phyloP scores from a whole-genome alignment of 2,888 invertebrate genomes.

The Sylvicola cinctus region DNA sequence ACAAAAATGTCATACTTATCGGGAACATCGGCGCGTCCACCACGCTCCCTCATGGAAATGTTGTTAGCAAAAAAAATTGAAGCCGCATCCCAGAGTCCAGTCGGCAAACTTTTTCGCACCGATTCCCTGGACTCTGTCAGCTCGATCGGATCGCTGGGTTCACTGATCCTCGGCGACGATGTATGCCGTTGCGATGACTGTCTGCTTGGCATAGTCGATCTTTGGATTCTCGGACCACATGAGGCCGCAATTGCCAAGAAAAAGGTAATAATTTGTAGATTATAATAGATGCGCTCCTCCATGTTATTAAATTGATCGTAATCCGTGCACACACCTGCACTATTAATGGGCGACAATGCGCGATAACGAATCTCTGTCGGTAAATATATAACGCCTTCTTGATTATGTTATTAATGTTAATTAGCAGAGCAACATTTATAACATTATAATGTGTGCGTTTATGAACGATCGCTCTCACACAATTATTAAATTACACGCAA shows the following conservation, averaged over 20 bases:
- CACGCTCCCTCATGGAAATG: slow-evolving; percentile 63
- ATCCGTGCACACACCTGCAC: too few relatives aligned
- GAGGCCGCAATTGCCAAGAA: slow-evolving; percentile 32
- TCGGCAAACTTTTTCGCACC: slow-evolving; percentile 37
- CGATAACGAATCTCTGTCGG: too few relatives aligned
- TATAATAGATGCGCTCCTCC: background rate
- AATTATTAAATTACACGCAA: too few relatives aligned
- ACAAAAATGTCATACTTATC: slow-evolving; percentile 20
- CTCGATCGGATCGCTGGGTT: slow-evolving; percentile 46
- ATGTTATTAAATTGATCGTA: too few relatives aligned
- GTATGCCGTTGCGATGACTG: slow-evolving; percentile 71
- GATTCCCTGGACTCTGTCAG: slow-evolving; percentile 60
- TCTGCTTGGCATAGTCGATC: slow-evolving; percentile 59
- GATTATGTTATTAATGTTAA: too few relatives aligned
- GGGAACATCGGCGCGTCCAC: slow-evolving; percentile 36
- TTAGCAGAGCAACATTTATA: too few relatives aligned
- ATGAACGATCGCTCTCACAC: too few relatives aligned
- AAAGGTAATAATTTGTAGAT: slow-evolving; percentile 42
- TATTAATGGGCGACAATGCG: too few relatives aligned
- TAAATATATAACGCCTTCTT: too few relatives aligned
- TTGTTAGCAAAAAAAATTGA: slow-evolving; percentile 67
- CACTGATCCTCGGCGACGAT: slow-evolving; percentile 38
- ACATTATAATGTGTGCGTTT: too few relatives aligned
- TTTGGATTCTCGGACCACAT: slow-evolving; percentile 35
- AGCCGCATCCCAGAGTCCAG: slow-evolving; percentile 30